These are phyloP conservation scores for Rutilus rutilus DNA, from an alignment of 2,113 vertebrate species.

Conservation along the genomic window DNA sequence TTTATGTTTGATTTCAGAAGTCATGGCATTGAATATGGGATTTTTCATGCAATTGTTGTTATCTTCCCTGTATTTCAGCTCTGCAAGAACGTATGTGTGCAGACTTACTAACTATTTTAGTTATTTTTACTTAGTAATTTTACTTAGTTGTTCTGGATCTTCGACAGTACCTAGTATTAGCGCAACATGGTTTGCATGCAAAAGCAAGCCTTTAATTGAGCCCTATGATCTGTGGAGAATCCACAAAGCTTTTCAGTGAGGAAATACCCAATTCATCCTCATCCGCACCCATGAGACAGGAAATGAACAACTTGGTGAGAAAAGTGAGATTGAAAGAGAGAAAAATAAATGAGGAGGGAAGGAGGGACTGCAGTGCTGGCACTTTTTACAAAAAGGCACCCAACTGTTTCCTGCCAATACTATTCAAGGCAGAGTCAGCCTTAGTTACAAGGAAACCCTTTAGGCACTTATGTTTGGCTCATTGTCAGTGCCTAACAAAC, in stretches of 20 bases:
- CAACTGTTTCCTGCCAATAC: slow-evolving; percentile 22
- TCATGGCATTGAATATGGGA: neutral
- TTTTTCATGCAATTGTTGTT: slow-evolving; percentile 16
- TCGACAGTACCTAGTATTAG: slow-evolving; percentile 1
- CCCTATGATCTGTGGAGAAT: slow-evolving; percentile 1
- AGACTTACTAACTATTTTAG: neutral
- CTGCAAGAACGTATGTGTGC: neutral
- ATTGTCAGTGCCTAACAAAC: slow-evolving; percentile 33
- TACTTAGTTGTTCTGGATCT: neutral
- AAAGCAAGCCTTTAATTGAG: slow-evolving; percentile 3
- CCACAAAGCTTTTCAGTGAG: slow-evolving; percentile 13
- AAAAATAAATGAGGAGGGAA: neutral
- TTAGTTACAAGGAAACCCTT: slow-evolving; percentile 39
- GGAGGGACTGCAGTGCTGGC: slow-evolving; percentile 16
- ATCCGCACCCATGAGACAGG: slow-evolving; percentile 2
- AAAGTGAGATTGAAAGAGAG: neutral
- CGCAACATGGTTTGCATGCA: neutral
- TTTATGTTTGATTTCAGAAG: slow-evolving; percentile 22
- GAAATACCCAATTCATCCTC: slow-evolving; percentile 20
- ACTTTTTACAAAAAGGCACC: slow-evolving; percentile 22
- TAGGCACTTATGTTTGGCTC: slow-evolving; percentile 36
- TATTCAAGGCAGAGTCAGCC: slow-evolving; percentile 27
- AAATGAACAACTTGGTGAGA: slow-evolving; percentile 19
- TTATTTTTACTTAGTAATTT: too few relatives aligned
- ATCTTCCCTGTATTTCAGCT: neutral